Base-by-base conservation (phyloP, 2,888 invertebrate species). In the Ferdinandea cuprea region DNA sequence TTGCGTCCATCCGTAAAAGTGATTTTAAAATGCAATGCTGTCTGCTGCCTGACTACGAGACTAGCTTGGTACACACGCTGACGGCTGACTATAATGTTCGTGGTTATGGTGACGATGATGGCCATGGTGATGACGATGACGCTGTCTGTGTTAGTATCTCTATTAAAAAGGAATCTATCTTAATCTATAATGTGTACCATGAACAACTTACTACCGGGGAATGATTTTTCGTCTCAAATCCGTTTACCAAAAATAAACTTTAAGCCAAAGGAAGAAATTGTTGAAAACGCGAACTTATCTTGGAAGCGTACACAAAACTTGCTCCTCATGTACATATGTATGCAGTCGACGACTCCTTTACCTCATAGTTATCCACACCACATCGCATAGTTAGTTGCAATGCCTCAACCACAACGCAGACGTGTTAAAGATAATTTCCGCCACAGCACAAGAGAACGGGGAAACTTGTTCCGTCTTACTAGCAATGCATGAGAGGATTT, bases 401-500 rank as follows among this genome's bases (percentile, higher is more conserved):
- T 21, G 54, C 54, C 28, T 25, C 54, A 56, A 59, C 66, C 25
- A n/a, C n/a, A n/a, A n/a, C n/a, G 17, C 61, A 61, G 50, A 72
- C 59, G 50, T 59, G 58, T 71, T 71, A 11, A 37, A 76, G 63
- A 66, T 81, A 81, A 81, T 72, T 81, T 81, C 77, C 81, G 81
- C 74, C 9, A 63, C 81, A 66, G 4, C 17, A n/a, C n/a, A n/a
- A n/a, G n/a, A n/a, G n/a, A n/a, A n/a, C 59, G 59, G 56, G 19
- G 32, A 42, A 66, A 59, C 58, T 72, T 3, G 19, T 15, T 11
- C 9, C 19, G 9, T 11, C 46, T 50, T 37, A 44, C 32, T 9
- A 40, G 17, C 7, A 30, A 48, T 5, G 25, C 25, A 25, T 25
- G 25, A 25, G 25, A 25, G 5, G 25, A 25, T n/a, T n/a, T n/a